Evolutionary conservation across 2,113 vertebrate genomes (phyloP), one percentile per base, ranked within the genome.

Genomic region (Guaruba guarouba): DNA sequence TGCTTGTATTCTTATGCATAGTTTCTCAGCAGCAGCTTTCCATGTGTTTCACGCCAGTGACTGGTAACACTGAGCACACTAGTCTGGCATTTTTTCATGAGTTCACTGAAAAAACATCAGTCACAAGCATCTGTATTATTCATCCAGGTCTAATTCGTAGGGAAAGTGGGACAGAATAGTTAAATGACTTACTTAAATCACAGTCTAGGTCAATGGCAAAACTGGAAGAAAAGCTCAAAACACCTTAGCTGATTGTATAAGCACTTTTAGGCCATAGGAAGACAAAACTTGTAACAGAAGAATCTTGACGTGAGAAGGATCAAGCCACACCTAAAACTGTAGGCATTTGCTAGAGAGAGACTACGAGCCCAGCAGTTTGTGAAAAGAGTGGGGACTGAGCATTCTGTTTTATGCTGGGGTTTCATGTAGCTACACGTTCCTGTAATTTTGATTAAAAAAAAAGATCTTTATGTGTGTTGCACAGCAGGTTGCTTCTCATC

Each of bases 191-290:
- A 39, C 28, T 51, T 27, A 33, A 77, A 29, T 24, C 43, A 37
- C 20, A 13, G n/a, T 27, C 24, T 17, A 82, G 24, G 20, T 79
- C 41, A 57, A 18, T 29, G 35, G 25, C n/a, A 74, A 70, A 81
- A 63, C n/a, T 20, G 23, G n/a, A 73, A 93, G 28, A 54, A 79
- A 89, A 85, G 3, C 57, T 41, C 57, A 57, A 48, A 67, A 24
- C 9, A 44, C 24, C 8, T 20, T 13, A 61, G 13, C 4, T 75
- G 31, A 20, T 29, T 64, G 27, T 43, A 82, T 88, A 89, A 70
- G 17, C 7, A 41, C 12, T 39, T 2, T 0, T 6, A 24, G 10
- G 37, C 0, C 2, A 7, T 64, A n/a, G 33, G 46, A 85, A 54
- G 28, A 23, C 39, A 62, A 44, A 24, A 5, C 29, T 48, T 67